Percentiles rank a stretch among this genome's conserved stretches.
These are phyloP conservation scores for Fregetta grallaria DNA, from an alignment of 2,113 vertebrate species.

Conservation along the genomic window DNA sequence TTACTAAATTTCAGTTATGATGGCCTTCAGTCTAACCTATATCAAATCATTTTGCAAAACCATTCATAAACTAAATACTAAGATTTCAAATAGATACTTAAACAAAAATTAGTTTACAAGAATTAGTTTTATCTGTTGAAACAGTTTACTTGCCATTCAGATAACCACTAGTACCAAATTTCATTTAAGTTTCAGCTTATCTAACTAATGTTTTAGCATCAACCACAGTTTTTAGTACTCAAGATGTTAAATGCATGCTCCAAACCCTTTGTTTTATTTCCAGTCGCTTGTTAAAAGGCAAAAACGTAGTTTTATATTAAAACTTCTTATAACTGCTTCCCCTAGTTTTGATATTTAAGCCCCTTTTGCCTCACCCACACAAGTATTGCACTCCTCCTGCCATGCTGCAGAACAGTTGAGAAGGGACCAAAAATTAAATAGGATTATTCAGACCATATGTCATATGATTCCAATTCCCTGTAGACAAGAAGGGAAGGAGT, in stretches of 20 bases:
- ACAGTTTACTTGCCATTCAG: background rate
- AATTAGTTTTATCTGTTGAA: background rate
- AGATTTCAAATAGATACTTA: background rate
- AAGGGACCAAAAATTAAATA: background rate
- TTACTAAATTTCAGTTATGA: background rate
- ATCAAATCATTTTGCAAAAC: background rate
- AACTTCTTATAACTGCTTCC: background rate
- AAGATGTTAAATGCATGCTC: background rate
- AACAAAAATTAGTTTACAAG: background rate
- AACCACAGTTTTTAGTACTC: background rate
- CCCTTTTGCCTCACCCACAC: background rate
- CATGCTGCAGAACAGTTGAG: background rate
- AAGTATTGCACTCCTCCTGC: background rate
- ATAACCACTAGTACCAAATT: background rate
- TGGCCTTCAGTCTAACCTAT: background rate
- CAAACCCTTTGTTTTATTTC: background rate
- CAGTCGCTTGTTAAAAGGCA: background rate
- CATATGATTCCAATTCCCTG: background rate
- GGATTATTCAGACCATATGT: slow-evolving; percentile 13
- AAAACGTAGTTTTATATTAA: background rate
- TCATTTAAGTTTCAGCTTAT: background rate
- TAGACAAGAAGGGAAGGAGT: background rate
- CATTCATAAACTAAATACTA: background rate
- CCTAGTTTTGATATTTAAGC: background rate
- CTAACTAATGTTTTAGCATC: background rate